A percentile compares a stretch with the other conserved stretches of the same genome.
phyloP scores from a whole-genome alignment of 2,888 invertebrate genomes.

The Spialia ferax region DNA sequence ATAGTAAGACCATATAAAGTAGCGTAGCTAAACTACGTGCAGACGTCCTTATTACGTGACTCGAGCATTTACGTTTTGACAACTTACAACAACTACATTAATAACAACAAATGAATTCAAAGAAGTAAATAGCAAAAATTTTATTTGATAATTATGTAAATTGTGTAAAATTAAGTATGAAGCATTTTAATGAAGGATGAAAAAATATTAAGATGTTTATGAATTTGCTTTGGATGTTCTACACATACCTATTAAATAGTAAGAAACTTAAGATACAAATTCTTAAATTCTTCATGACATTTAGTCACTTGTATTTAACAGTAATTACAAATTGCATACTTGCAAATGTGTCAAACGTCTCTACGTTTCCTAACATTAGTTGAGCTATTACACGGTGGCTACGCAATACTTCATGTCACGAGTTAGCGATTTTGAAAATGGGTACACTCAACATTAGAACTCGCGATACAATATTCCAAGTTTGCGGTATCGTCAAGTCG shows the following conservation, averaged over 20 bases:
- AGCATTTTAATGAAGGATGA: background rate
- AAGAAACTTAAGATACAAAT: background rate
- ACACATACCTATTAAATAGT: background rate
- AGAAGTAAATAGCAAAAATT: background rate
- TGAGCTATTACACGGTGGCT: slow-evolving; percentile 43
- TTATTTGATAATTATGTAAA: background rate
- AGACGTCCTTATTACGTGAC: slow-evolving; percentile 39
- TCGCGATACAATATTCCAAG: slow-evolving; percentile 52
- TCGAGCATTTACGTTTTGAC: slow-evolving; percentile 24
- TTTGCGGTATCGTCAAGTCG: slow-evolving; percentile 55
- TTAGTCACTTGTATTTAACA: background rate
- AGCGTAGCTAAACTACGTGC: slow-evolving; percentile 45
- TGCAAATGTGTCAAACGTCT: slow-evolving; percentile 21
- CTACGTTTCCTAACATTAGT: slow-evolving; percentile 32
- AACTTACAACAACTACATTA: slow-evolving; percentile 5
- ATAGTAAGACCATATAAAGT: slow-evolving; percentile 47
- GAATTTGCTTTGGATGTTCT: background rate
- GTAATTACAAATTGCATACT: slow-evolving; percentile 1
- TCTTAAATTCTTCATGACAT: no score
- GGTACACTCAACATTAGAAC: slow-evolving; percentile 40
- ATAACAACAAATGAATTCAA: background rate
- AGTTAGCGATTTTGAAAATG: slow-evolving; percentile 64
- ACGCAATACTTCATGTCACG: slow-evolving; percentile 65
- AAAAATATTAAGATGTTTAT: background rate
- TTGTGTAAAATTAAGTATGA: no score